Percentiles rank a stretch among this genome's conserved stretches.
Conservation (phyloP, 2,113 vertebrate species). For the Neomonachus schauinslandi region DNA sequence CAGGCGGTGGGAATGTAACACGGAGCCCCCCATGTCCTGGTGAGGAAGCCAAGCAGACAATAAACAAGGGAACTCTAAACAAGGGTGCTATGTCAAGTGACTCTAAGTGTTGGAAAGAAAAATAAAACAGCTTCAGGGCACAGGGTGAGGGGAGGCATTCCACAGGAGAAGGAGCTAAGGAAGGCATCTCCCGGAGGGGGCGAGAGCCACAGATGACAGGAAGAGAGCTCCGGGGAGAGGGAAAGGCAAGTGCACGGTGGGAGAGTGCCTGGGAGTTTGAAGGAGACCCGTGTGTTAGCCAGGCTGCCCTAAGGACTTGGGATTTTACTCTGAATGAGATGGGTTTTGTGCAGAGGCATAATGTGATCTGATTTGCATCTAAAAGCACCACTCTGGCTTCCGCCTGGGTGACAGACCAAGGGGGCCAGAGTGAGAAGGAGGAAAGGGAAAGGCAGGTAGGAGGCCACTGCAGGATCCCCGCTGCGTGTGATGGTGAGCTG, state of each 20-base stretch:
- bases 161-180: not conserved
- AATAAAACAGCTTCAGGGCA: not conserved
- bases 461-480: rapidly evolving
- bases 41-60: not conserved
- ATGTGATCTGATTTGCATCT: not conserved
- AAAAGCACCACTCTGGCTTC: not conserved
- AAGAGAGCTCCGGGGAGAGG: not conserved
- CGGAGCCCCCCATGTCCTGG: rapidly evolving
- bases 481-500: rapidly evolving
- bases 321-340: not conserved
- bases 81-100: too few species aligned
- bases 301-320: not conserved
- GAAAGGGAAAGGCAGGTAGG: not conserved
- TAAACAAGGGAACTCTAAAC: not conserved
- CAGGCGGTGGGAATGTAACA: not conserved
- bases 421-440: not conserved
- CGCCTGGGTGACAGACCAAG: not conserved
- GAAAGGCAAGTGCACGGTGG: not conserved
- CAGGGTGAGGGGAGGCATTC: rapidly evolving
- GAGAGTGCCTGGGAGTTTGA: rapidly evolving
- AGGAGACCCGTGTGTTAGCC: not conserved
- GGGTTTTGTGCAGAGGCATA: not conserved
- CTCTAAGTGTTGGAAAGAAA: not conserved
- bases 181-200: not conserved
- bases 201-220: not conserved